Evolutionary conservation across 1,140 invertebrate genomes (phyloP).

Genomic region (Plodia interpunctella): DNA sequence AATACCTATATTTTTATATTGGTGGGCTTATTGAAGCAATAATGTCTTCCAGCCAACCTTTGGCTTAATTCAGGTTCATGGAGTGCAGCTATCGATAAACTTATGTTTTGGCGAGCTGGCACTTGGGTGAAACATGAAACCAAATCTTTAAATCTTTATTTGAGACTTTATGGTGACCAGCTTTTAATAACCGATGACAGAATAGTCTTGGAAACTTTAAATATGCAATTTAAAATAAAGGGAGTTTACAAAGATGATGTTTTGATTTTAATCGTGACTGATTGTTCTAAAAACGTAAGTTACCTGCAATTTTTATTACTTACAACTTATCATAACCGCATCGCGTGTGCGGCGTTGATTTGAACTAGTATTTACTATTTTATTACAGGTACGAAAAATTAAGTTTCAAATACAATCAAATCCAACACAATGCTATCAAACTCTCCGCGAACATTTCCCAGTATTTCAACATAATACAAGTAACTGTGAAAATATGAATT

Average conservation of each 20-base stretch:
- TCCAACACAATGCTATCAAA: conserved; percentile 28
- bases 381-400: conserved; percentile 45
- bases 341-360: too few species aligned
- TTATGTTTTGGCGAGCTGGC: conserved; percentile 40
- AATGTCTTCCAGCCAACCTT: too few species aligned
- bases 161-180: conserved; percentile 54
- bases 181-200: conserved; percentile 41
- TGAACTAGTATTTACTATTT: too few species aligned
- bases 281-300: conserved; percentile 10
- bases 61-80: conserved; percentile 27
- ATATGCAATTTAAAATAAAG: conserved; percentile 53
- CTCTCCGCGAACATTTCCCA: conserved; percentile 39
- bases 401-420: conserved; percentile 53
- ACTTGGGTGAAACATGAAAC: conserved; percentile 45
- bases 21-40: too few species aligned
- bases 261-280: conserved; percentile 41
- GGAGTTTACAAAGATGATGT: conserved; percentile 59
- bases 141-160: conserved; percentile 23
- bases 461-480: conserved; percentile 37
- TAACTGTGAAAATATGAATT: conserved; percentile 25
- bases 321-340: too few species aligned
- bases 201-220: conserved; percentile 52
- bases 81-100: conserved; percentile 46
- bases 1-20: too few species aligned
- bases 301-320: too few species aligned